Evolutionary conservation across 1,140 invertebrate genomes (phyloP).

Genomic region (Habropoda laboriosa): DNA sequence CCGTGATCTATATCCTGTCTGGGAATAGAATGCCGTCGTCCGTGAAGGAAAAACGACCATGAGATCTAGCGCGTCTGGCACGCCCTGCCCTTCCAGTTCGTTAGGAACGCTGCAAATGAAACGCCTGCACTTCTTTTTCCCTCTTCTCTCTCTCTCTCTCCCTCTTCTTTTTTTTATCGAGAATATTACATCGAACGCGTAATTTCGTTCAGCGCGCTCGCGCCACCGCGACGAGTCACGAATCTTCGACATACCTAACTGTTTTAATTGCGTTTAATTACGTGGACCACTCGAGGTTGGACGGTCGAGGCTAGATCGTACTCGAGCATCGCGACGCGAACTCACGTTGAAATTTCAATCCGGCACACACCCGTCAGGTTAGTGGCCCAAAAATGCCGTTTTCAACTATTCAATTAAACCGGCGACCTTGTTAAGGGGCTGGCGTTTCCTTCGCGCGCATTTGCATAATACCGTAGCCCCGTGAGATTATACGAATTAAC

Average conservation of each 20-base stretch:
- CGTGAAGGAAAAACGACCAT: constrained; percentile 14
- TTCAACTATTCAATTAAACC: constrained; percentile 27
- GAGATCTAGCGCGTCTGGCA: background rate
- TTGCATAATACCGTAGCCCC: background rate
- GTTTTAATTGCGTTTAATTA: constrained; percentile 38
- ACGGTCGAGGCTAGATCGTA: no score
- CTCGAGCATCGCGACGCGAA: background rate
- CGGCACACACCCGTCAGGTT: no score
- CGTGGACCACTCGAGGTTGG: background rate
- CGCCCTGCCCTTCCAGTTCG: background rate
- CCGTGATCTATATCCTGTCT: constrained; percentile 36
- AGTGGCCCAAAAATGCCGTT: constrained; percentile 13
- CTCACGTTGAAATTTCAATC: constrained; percentile 6
- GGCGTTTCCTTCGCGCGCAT: constrained; percentile 1
- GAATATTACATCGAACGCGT: background rate
- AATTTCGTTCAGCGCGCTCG: background rate
- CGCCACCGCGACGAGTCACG: background rate
- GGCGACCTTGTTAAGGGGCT: constrained; percentile 5
- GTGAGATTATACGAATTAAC: constrained; percentile 12
- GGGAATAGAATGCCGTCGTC: constrained; percentile 26
- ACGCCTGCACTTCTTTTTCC: background rate
- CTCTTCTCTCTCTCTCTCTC: no score
- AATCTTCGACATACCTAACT: constrained; percentile 3
- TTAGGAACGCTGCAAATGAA: background rate
- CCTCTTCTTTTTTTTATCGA: background rate